These are phyloP conservation scores for Hemicordylus capensis DNA, from an alignment of 2,113 vertebrate species.

Conservation along the genomic window DNA sequence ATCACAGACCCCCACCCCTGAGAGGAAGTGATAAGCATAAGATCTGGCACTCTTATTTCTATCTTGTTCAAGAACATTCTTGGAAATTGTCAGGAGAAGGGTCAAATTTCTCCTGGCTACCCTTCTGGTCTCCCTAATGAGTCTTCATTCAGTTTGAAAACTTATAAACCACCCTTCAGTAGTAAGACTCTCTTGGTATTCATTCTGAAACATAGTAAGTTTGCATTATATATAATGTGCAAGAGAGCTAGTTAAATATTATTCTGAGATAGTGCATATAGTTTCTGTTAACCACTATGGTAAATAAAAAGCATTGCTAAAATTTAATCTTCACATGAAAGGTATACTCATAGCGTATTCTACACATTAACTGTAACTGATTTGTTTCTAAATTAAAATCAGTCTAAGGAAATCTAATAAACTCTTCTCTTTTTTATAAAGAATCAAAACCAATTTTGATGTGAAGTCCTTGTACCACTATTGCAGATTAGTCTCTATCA, in stretches of 20 bases:
- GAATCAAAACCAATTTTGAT: neutral
- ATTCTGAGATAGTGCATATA: neutral
- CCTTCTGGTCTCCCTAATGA: neutral
- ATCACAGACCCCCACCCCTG: too few species aligned
- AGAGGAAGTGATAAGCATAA: neutral
- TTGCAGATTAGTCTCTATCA: neutral
- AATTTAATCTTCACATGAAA: neutral
- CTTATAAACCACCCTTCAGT: too few species aligned
- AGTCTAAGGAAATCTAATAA: neutral
- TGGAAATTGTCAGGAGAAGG: neutral
- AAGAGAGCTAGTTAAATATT: neutral
- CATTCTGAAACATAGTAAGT: neutral
- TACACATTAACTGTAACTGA: neutral
- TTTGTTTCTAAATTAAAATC: neutral
- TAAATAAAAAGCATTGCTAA: neutral
- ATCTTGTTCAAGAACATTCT: neutral
- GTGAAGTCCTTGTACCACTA: neutral
- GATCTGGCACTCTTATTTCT: neutral
- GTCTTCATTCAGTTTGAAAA: too few species aligned
- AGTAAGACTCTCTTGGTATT: neutral
- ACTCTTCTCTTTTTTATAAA: neutral
- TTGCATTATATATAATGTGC: neutral
- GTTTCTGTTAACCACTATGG: neutral
- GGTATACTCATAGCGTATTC: neutral
- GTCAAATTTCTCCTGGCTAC: neutral